Evolutionary conservation across 2,113 vertebrate genomes (phyloP).

Genomic region (Micromys minutus): DNA sequence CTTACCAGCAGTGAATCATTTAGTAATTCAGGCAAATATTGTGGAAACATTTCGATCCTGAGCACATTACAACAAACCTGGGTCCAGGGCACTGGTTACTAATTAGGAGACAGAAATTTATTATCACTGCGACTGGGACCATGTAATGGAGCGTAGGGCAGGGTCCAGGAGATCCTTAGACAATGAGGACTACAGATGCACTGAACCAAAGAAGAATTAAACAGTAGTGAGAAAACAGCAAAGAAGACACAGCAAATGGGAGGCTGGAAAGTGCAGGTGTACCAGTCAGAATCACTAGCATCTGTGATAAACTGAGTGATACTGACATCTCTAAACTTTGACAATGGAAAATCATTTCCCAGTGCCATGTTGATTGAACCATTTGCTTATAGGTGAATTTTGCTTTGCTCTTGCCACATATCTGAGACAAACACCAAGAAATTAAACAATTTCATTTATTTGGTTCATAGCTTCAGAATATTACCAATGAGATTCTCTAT

Average conservation of each 20-base stretch:
- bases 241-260: neutral
- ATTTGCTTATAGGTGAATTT: neutral
- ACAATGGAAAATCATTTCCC: neutral
- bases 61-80: neutral
- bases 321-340: neutral
- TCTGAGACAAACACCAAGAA: neutral
- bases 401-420: neutral
- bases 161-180: neutral
- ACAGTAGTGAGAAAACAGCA: neutral
- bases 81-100: neutral
- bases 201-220: neutral
- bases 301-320: neutral
- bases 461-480: neutral
- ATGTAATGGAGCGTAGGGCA: neutral
- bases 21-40: constrained; percentile 53
- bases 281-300: too few species aligned
- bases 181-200: neutral
- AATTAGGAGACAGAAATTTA: constrained; percentile 1
- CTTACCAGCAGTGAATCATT: constrained; percentile 8
- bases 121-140: neutral
- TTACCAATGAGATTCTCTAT: neutral
- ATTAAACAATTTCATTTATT: neutral
- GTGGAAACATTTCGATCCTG: constrained; percentile 44
- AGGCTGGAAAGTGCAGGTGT: neutral
- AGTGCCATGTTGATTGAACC: neutral